Percentiles rank a stretch among this genome's conserved stretches.
phyloP scores from a whole-genome alignment of 2,888 invertebrate genomes.

The Clostera curtula region DNA sequence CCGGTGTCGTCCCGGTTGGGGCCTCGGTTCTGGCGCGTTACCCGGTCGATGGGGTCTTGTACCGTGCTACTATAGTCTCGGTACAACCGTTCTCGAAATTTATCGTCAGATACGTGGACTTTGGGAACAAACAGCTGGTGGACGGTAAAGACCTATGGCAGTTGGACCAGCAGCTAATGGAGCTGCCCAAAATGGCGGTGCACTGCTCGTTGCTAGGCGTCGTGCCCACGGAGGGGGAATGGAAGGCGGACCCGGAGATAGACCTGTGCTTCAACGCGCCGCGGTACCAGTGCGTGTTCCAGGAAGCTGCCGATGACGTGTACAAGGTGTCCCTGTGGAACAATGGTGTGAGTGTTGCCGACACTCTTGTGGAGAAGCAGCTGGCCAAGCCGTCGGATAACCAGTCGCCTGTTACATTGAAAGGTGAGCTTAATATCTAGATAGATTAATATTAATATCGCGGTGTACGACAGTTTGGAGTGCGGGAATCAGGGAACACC shows the following conservation, averaged over 20 bases:
- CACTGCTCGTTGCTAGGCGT: slow-evolving; percentile 79
- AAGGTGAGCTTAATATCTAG: slow-evolving; percentile 48
- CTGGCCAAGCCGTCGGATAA: slow-evolving; percentile 56
- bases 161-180: slow-evolving; percentile 78
- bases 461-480: too few species aligned
- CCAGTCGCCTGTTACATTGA: slow-evolving; percentile 53
- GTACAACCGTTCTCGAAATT: slow-evolving; percentile 75
- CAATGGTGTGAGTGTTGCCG: slow-evolving; percentile 62
- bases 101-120: slow-evolving; percentile 83
- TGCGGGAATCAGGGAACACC: too few species aligned
- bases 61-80: slow-evolving; percentile 79
- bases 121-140: slow-evolving; percentile 81
- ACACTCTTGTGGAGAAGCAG: slow-evolving; percentile 61
- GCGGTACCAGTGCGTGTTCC: slow-evolving; percentile 74
- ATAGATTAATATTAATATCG: too few species aligned
- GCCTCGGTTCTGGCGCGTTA: slow-evolving; percentile 81
- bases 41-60: slow-evolving; percentile 81
- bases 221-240: slow-evolving; percentile 71
- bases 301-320: slow-evolving; percentile 55
- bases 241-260: slow-evolving; percentile 72
- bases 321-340: slow-evolving; percentile 67
- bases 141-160: slow-evolving; percentile 79
- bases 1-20: slow-evolving; percentile 68
- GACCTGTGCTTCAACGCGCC: slow-evolving; percentile 78
- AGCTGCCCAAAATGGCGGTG: slow-evolving; percentile 81